phyloP scores from a whole-genome alignment of 1,140 invertebrate genomes.

The Cataglyphis hispanica region DNA sequence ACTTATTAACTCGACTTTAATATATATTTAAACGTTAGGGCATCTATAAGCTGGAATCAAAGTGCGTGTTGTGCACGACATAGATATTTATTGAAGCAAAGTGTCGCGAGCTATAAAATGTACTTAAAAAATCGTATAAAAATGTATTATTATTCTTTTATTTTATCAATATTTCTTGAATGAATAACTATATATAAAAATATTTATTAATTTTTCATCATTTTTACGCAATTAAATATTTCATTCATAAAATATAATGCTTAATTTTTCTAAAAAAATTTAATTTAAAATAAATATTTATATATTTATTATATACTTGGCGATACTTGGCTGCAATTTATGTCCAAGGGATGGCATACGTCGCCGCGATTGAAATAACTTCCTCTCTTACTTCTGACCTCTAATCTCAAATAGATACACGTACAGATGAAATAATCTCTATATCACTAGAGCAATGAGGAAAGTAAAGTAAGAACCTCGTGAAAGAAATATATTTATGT shows the following conservation, averaged over 20 bases:
- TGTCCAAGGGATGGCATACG: not conserved
- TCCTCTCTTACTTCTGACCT: constrained; percentile 33
- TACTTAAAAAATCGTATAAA: not conserved
- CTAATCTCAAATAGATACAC: constrained; percentile 24
- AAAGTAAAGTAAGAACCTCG: constrained; percentile 2
- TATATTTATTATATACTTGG: not conserved
- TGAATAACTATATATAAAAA: not conserved
- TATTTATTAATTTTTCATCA: not conserved
- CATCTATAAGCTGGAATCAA: constrained; percentile 61
- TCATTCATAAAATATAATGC: not conserved
- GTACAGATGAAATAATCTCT: constrained; percentile 9
- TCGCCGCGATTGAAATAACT: not conserved
- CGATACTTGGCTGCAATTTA: constrained; percentile 24
- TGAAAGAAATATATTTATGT: constrained; percentile 39
- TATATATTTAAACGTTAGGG: constrained; percentile 43
- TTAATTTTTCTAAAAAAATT: constrained; percentile 1
- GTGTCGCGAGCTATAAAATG: constrained; percentile 23
- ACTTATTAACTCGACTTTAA: constrained; percentile 53
- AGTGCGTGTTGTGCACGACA: constrained; percentile 32
- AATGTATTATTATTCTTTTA: not conserved
- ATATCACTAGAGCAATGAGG: not conserved
- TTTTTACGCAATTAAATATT: constrained; percentile 10
- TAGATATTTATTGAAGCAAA: constrained; percentile 27
- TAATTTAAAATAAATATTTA: constrained; percentile 3
- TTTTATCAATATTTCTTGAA: not conserved